A percentile compares a stretch with the other conserved stretches of the same genome.
Evolutionary conservation across 2,113 vertebrate species (phyloP).

Genomic region (Pomatorhinus ruficollis): DNA sequence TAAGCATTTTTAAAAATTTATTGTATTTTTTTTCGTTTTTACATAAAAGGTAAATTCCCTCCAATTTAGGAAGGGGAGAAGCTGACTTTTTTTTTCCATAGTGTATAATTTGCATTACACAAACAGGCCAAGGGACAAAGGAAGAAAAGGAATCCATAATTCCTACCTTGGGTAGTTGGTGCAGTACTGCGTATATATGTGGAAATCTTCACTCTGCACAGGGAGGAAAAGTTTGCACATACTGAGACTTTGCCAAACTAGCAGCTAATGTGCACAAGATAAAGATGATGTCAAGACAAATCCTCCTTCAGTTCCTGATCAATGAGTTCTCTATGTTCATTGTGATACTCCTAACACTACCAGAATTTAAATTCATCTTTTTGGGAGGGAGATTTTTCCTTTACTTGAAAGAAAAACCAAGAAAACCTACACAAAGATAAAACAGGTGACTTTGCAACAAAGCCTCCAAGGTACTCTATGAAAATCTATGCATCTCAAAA

Average conservation of each 20-base stretch:
- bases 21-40: neutral
- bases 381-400: neutral
- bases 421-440: neutral
- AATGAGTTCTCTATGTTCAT: neutral
- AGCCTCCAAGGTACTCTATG: neutral
- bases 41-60: neutral
- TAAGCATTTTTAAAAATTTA: neutral
- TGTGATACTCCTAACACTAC: neutral
- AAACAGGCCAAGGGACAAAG: neutral
- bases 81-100: neutral
- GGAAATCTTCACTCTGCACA: constrained; percentile 93
- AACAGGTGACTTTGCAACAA: neutral
- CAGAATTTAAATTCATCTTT: neutral
- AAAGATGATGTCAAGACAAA: neutral
- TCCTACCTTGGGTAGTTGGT: constrained; percentile 93
- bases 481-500: neutral
- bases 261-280: neutral
- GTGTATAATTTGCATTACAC: neutral
- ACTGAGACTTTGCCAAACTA: neutral
- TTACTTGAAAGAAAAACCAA: neutral
- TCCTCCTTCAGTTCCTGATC: neutral
- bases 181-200: constrained; percentile 95
- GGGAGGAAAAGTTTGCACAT: neutral
- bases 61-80: neutral
- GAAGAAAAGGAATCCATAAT: neutral